Percentiles rank a stretch among this genome's conserved stretches.
Evolutionary conservation across 2,888 invertebrate species (phyloP).

Genomic region (Sabatieria punctata): DNA sequence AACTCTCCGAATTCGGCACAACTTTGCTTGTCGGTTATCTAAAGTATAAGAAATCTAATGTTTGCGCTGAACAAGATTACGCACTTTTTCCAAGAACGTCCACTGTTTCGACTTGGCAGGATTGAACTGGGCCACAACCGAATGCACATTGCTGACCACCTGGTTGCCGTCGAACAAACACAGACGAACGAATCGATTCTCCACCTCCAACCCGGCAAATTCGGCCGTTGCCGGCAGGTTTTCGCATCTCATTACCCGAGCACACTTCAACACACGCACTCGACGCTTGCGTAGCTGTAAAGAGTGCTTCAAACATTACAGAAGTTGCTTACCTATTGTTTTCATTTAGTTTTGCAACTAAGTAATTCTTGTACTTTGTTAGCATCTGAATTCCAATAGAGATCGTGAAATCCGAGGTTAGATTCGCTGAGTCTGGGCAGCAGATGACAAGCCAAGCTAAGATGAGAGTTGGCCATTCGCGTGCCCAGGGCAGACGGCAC

Average conservation of each 20-base stretch:
- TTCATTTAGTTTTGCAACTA: no score
- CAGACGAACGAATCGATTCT: constrained; percentile 1
- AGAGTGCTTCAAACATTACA: background rate
- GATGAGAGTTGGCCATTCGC: no score
- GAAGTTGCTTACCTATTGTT: no score
- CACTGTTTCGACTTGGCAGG: background rate
- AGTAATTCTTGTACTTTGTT: no score
- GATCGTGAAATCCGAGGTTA: constrained; percentile 20
- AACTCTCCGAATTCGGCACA: constrained; percentile 12
- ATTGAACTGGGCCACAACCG: background rate
- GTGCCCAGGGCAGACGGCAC: background rate
- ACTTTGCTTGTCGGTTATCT: background rate
- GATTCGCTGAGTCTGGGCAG: constrained; percentile 18
- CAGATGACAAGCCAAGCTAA: constrained; percentile 14
- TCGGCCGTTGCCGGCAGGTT: background rate
- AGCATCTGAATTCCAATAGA: constrained; percentile 18
- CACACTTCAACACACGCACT: background rate
- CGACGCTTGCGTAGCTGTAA: background rate
- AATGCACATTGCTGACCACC: constrained; percentile 4
- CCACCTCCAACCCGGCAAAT: background rate
- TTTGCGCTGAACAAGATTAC: background rate
- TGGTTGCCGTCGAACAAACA: constrained; percentile 7
- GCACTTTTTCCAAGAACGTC: background rate
- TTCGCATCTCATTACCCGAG: background rate
- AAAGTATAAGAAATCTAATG: constrained; percentile 10